Base-by-base conservation (phyloP, 2,888 invertebrate species). In the Augochlorella aurata region DNA sequence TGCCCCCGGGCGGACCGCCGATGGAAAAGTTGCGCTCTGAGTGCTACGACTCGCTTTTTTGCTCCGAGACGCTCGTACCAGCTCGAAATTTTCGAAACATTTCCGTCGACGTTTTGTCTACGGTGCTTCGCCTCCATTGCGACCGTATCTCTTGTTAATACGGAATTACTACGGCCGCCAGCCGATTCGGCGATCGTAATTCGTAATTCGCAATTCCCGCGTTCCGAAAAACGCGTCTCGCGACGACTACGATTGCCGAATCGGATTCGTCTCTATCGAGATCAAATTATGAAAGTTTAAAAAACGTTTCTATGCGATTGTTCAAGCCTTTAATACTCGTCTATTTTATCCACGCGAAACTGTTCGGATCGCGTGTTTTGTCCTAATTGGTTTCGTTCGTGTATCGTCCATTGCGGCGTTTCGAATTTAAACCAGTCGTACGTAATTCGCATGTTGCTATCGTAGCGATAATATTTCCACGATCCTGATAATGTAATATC, bases 21-120 rank as follows among this genome's bases (percentile, higher is more conserved):
- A 93, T 93, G 93, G 92, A 93, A 93, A 93, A 93, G 93, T 93
- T 93, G 91, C 92, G 91, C 90, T 88, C 90, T 92, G 91, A 91
- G 93, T 93, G 91, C 92, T 89, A 87, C 89, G 87, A 85, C 91
- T 91, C 92, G 92, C 92, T 92, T 93, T 93, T 93, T 92, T 92
- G 91, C 91, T 87, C 79, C 50, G 77, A 85, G 81, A 87, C 87
- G 81, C 74, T 75, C 76, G 81, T 78, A 75, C 63, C 79, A 71
- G 67, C 82, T 63, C 66, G 80, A 85, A 85, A 85, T 85, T 85
- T 82, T 79, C 82, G 87, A 84, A 84, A 88, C 88, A 81, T 84
- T 86, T 81, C 86, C 84, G 75, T 74, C 76, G 77, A 78, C 85
- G 68, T 85, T 85, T 85, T 79, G 76, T 77, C 83, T 82, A 66